Conservation (phyloP, 2,888 invertebrate species). For the Tenthredo mesomela region DNA sequence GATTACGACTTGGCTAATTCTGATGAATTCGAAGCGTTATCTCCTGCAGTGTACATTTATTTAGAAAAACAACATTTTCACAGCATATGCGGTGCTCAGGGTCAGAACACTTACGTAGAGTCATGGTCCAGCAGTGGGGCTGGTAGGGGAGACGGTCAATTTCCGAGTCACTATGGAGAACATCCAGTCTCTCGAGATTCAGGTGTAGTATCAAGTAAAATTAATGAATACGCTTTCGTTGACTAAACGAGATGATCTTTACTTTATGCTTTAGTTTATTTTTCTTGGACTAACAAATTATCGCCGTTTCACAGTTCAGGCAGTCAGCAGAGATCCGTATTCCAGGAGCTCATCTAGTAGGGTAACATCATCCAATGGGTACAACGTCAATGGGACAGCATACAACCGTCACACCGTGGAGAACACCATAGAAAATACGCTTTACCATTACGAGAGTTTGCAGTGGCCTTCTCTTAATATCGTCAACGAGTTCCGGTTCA, state of each 20-base stretch:
- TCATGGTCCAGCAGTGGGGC: not conserved
- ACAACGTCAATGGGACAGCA: conserved; percentile 60
- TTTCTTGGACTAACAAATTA: not conserved
- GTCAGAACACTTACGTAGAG: not conserved
- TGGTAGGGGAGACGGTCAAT: not conserved
- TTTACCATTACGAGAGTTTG: conserved; percentile 62
- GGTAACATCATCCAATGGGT: conserved; percentile 58
- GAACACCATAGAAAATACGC: conserved; percentile 55
- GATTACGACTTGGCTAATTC: not conserved
- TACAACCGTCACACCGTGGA: conserved; percentile 63
- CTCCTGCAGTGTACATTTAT: not conserved
- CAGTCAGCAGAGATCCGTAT: not conserved
- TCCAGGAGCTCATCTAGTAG: not conserved
- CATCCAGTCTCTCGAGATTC: not conserved
- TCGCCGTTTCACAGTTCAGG: not conserved
- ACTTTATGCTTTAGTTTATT: not conserved
- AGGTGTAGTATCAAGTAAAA: not conserved
- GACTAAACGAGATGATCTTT: no score
- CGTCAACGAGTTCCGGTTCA: conserved; percentile 58
- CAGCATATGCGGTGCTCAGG: not conserved
- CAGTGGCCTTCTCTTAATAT: conserved; percentile 57
- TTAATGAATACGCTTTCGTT: no score
- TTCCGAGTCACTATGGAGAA: not conserved
- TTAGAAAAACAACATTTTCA: not conserved
- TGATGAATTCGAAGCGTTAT: not conserved